Evolutionary conservation across 2,888 invertebrate species (phyloP).

Genomic region (Apomyelois bistriatella): DNA sequence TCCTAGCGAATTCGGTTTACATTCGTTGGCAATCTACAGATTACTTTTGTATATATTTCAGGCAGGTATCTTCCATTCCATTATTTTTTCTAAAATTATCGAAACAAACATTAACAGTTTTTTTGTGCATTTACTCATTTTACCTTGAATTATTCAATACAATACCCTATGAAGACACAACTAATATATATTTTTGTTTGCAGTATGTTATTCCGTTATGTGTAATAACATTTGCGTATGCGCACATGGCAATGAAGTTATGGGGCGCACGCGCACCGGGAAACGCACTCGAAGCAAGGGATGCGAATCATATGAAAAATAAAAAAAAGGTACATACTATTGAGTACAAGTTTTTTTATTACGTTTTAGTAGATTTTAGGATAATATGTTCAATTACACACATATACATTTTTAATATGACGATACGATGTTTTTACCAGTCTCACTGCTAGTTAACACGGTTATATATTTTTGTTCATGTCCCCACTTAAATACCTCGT

Average conservation of each 20-base stretch:
- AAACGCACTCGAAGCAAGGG: slow-evolving; percentile 87
- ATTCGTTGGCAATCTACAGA: slow-evolving; percentile 79
- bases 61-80: slow-evolving; percentile 40
- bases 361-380: not conserved
- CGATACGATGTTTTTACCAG: no score
- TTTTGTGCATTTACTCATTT: no score
- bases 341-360: not conserved
- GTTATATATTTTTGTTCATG: no score
- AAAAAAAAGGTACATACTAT: slow-evolving; percentile 85
- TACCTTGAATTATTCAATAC: not conserved
- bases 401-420: no score
- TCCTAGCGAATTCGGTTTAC: slow-evolving; percentile 75
- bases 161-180: no score
- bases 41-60: slow-evolving; percentile 77
- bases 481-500: no score
- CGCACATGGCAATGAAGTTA: slow-evolving; percentile 87
- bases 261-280: slow-evolving; percentile 91
- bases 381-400: no score
- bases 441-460: no score
- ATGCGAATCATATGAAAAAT: slow-evolving; percentile 89
- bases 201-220: slow-evolving; percentile 89
- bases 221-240: slow-evolving; percentile 91
- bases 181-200: slow-evolving; percentile 12
- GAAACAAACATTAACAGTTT: no score
- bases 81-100: no score